These are phyloP conservation scores for Acronicta alni DNA, from an alignment of 2,888 invertebrate species.

Conservation along the genomic window DNA sequence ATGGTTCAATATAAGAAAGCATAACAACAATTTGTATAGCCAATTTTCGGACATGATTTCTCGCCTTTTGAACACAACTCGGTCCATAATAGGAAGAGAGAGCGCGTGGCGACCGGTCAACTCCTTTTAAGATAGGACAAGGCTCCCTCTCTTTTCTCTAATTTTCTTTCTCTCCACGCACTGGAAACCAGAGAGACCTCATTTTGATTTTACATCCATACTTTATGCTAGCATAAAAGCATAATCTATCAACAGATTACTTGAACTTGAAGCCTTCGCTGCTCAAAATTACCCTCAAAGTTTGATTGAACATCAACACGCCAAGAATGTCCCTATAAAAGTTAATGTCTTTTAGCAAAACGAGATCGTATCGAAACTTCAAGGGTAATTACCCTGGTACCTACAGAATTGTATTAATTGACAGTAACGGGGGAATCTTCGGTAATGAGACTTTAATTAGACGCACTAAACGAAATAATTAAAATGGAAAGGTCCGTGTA, in stretches of 20 bases:
- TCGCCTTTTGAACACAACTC: too few species aligned
- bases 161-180: too few species aligned
- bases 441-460: constrained; percentile 55
- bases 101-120: too few species aligned
- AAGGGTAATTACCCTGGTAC: constrained; percentile 35
- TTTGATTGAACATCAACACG: constrained; percentile 46
- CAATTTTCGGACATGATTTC: too few species aligned
- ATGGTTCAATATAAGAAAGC: too few species aligned
- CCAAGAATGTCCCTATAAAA: constrained; percentile 31
- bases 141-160: too few species aligned
- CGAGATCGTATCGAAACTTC: constrained; percentile 38
- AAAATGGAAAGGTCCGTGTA: constrained; percentile 27
- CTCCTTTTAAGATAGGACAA: too few species aligned
- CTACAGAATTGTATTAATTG: constrained; percentile 46
- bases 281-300: constrained; percentile 9
- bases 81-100: too few species aligned
- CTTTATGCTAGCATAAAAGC: background rate
- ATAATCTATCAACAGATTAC: constrained; percentile 5
- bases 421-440: constrained; percentile 40
- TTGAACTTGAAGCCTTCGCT: background rate
- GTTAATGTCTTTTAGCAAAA: constrained; percentile 31
- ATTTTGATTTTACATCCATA: too few species aligned
- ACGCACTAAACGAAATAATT: constrained; percentile 51
- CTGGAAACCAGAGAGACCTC: too few species aligned
- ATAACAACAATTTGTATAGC: too few species aligned